Conservation (phyloP, 2,113 vertebrate species). For the Cariama cristata region DNA sequence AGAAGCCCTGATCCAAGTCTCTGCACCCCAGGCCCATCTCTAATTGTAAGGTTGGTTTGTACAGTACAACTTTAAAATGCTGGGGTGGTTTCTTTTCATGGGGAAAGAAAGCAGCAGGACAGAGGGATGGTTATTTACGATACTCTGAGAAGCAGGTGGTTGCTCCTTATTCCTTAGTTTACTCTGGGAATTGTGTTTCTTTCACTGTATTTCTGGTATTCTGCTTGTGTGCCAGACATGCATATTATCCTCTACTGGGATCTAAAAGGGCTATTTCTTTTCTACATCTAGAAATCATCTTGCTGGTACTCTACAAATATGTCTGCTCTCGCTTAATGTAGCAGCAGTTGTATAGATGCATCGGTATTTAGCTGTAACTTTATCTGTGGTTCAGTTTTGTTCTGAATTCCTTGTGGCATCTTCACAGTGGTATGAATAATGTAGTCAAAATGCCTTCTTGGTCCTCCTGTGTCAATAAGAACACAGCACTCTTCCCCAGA, state of each 20-base stretch:
- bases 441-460: not conserved
- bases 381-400: not conserved
- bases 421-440: not conserved
- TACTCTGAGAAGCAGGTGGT: not conserved
- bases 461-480: not conserved
- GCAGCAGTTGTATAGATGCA: not conserved
- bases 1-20: not conserved
- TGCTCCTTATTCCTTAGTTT: not conserved
- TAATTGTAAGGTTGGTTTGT: not conserved
- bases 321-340: not conserved
- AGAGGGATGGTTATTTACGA: not conserved
- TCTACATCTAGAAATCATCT: not conserved
- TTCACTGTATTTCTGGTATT: not conserved
- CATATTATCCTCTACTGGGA: not conserved
- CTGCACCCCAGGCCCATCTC: not conserved
- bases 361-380: not conserved
- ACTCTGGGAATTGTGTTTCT: not conserved
- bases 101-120: not conserved
- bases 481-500: not conserved
- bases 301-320: not conserved
- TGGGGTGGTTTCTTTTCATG: not conserved
- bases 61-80: not conserved
- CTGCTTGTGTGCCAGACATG: not conserved
- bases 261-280: not conserved
- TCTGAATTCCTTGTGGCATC: not conserved